These are phyloP conservation scores for Abrostola triplasia DNA, from an alignment of 2,888 invertebrate species.

Conservation along the genomic window DNA sequence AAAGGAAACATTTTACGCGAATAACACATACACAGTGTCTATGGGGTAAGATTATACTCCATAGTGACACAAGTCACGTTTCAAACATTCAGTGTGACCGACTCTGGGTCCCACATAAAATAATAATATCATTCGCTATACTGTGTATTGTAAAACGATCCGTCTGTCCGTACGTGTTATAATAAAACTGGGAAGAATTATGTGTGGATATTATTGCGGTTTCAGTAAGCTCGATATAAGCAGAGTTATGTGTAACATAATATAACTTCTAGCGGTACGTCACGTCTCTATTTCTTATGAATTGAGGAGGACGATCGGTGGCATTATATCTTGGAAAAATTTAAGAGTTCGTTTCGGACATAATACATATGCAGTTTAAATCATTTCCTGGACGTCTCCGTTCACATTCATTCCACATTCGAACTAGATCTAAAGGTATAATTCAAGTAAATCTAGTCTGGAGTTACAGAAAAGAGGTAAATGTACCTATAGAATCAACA, in stretches of 20 bases:
- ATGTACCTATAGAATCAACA: no score
- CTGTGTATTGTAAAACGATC: constrained; percentile 54
- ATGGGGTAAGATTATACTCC: constrained; percentile 47
- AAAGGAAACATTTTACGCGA: constrained; percentile 49
- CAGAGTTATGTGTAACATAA: neutral
- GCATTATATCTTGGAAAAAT: neutral
- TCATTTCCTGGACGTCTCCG: no score
- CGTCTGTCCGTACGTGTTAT: constrained; percentile 44
- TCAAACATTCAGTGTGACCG: constrained; percentile 63
- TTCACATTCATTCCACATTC: no score
- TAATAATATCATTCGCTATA: constrained; percentile 51
- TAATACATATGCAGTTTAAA: neutral
- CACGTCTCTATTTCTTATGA: neutral
- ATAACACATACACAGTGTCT: constrained; percentile 30
- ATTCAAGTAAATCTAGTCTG: no score
- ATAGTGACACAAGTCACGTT: constrained; percentile 67
- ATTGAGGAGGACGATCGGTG: neutral
- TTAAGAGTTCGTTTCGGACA: neutral
- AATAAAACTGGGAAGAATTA: constrained; percentile 27
- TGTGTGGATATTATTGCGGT: constrained; percentile 14
- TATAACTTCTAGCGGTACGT: neutral
- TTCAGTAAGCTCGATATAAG: constrained; percentile 1
- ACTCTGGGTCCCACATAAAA: constrained; percentile 51
- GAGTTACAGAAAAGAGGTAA: no score
- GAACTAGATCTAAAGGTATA: no score